Evolutionary conservation across 2,113 vertebrate genomes (phyloP).

Genomic region (Trichomycterus rosablanca): DNA sequence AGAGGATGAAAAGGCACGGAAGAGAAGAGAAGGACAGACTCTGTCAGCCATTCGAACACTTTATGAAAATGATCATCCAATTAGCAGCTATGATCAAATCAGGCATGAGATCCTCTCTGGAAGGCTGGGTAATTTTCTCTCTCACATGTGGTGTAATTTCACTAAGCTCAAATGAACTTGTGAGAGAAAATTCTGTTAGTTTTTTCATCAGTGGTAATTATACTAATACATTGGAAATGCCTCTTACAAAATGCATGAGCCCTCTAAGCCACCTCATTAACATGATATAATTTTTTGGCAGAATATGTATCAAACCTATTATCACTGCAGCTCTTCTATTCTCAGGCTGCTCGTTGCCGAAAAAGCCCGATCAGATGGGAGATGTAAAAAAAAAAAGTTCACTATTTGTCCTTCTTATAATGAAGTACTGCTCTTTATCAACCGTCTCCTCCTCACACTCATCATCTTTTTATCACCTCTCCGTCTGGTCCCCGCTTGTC

Average conservation of each 20-base stretch:
- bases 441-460: conserved; percentile 13
- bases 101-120: conserved; percentile 80
- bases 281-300: conserved; percentile 84
- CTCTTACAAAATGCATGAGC: conserved; percentile 88
- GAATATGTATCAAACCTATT: conserved; percentile 89
- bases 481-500: conserved; percentile 17
- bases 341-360: conserved; percentile 54
- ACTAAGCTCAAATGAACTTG: conserved; percentile 84
- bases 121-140: conserved; percentile 82
- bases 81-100: conserved; percentile 93
- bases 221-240: conserved; percentile 89
- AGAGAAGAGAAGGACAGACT: conserved; percentile 73
- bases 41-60: conserved; percentile 89
- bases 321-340: conserved; percentile 77
- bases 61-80: conserved; percentile 95
- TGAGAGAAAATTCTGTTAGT: conserved; percentile 90
- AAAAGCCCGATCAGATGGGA: conserved; percentile 63
- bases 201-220: conserved; percentile 95
- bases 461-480: conserved; percentile 22
- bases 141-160: conserved; percentile 78
- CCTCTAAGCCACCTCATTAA: conserved; percentile 85
- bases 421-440: conserved; percentile 64
- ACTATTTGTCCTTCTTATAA: conserved; percentile 61
- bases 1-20: conserved; percentile 31
- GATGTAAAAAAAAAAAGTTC: conserved; percentile 64